phyloP scores from a whole-genome alignment of 2,888 invertebrate species.

The Drosophila histrio region DNA sequence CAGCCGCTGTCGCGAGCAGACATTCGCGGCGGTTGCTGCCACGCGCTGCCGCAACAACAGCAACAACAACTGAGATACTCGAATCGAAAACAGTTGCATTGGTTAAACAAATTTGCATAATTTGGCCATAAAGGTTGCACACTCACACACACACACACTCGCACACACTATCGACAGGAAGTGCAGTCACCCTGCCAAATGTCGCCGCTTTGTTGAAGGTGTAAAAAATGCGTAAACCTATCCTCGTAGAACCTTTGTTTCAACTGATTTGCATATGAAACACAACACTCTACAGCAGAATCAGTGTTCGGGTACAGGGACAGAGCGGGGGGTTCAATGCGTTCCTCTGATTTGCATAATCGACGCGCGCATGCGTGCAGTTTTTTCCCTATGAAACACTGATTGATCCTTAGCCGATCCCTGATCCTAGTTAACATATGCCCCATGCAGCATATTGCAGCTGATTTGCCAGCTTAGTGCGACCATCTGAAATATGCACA shows the following conservation, averaged over 20 bases:
- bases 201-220: slow-evolving; percentile 64
- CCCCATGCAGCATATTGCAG: slow-evolving; percentile 14
- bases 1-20: slow-evolving; percentile 64
- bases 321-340: not conserved
- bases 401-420: slow-evolving; percentile 34
- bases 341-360: slow-evolving; percentile 9
- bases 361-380: slow-evolving; percentile 62
- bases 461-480: slow-evolving; percentile 46
- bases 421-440: slow-evolving; percentile 19
- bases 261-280: slow-evolving; percentile 78
- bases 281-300: slow-evolving; percentile 37
- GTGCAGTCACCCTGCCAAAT: slow-evolving; percentile 59
- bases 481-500: slow-evolving; percentile 11
- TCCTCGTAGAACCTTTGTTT: slow-evolving; percentile 46
- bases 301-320: not conserved
- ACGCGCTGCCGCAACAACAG: slow-evolving; percentile 45
- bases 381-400: slow-evolving; percentile 28
- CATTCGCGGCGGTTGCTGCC: slow-evolving; percentile 43
- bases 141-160: slow-evolving; percentile 24
- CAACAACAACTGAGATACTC: slow-evolving; percentile 11
- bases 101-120: slow-evolving; percentile 75
- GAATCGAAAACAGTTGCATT: slow-evolving; percentile 59
- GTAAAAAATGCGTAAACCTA: slow-evolving; percentile 77
- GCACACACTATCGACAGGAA: slow-evolving; percentile 25
- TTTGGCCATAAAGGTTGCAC: slow-evolving; percentile 64